phyloP scores from a whole-genome alignment of 2,888 invertebrate species.

The Clostera curtula region DNA sequence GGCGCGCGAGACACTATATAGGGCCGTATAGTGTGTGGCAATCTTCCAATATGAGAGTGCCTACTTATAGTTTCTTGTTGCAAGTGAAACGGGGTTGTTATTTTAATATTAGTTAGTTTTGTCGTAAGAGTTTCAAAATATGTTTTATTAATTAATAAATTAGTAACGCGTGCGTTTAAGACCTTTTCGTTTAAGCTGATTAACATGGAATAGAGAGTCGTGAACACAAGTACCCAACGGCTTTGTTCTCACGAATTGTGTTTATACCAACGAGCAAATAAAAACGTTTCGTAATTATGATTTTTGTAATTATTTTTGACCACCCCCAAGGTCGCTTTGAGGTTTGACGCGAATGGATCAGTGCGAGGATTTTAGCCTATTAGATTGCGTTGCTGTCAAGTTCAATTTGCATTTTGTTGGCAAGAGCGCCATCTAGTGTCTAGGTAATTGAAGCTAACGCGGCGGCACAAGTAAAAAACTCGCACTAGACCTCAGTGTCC shows the following conservation, averaged over 20 bases:
- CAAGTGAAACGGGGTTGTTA: constrained; percentile 60
- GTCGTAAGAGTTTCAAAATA: constrained; percentile 60
- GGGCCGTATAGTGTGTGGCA: constrained; percentile 2
- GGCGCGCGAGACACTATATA: too few relatives aligned
- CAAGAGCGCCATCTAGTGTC: too few relatives aligned
- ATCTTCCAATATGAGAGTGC: constrained; percentile 15
- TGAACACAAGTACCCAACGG: constrained; percentile 56
- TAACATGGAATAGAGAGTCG: constrained; percentile 58
- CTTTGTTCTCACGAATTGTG: constrained; percentile 71
- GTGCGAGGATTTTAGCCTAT: too few relatives aligned
- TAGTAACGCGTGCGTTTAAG: constrained; percentile 60
- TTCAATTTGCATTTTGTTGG: too few relatives aligned
- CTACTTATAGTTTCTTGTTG: constrained; percentile 40
- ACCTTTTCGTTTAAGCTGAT: constrained; percentile 58
- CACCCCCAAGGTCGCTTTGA: constrained; percentile 53
- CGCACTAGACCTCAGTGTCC: too few relatives aligned
- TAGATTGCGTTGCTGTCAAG: too few relatives aligned
- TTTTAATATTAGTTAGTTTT: constrained; percentile 64
- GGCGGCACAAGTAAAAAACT: too few relatives aligned
- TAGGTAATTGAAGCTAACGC: too few relatives aligned
- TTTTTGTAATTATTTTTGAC: constrained; percentile 75
- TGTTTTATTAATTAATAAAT: constrained; percentile 52
- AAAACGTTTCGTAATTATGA: constrained; percentile 71
- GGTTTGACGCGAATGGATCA: too few relatives aligned
- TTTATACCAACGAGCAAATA: constrained; percentile 73